Conservation (phyloP, 2,797 vertebrate genomes). For the Coluber constrictor region DNA sequence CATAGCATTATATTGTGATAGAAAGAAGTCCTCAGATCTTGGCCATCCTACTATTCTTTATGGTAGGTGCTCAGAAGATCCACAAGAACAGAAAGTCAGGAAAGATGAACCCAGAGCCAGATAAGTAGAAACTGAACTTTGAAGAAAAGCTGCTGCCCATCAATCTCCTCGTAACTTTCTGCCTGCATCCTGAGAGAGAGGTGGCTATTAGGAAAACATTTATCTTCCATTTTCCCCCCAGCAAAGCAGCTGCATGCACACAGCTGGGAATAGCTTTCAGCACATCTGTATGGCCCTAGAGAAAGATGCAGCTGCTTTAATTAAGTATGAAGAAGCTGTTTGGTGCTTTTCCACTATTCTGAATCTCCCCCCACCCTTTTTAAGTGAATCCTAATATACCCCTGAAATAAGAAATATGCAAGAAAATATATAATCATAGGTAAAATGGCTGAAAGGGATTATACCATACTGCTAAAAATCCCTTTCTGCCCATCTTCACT, state of each 20-base stretch:
- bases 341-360: not conserved
- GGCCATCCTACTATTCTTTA: not conserved
- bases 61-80: not conserved
- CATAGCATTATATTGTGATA: not conserved
- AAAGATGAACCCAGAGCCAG: not conserved
- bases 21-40: not conserved
- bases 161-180: not conserved
- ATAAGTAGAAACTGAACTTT: not conserved
- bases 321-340: not conserved
- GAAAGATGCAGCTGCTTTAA: not conserved
- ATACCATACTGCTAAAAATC: not conserved
- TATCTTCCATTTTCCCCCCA: not conserved
- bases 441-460: not conserved
- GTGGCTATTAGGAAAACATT: not conserved
- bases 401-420: not conserved
- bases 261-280: not conserved
- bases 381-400: not conserved
- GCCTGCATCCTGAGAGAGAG: not conserved
- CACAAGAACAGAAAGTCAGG: not conserved
- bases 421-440: not conserved
- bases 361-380: not conserved
- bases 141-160: not conserved
- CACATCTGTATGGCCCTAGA: not conserved
- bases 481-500: not conserved
- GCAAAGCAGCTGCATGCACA: not conserved